Conservation (phyloP, 2,888 invertebrate genomes). For the Isoperla grammatica region DNA sequence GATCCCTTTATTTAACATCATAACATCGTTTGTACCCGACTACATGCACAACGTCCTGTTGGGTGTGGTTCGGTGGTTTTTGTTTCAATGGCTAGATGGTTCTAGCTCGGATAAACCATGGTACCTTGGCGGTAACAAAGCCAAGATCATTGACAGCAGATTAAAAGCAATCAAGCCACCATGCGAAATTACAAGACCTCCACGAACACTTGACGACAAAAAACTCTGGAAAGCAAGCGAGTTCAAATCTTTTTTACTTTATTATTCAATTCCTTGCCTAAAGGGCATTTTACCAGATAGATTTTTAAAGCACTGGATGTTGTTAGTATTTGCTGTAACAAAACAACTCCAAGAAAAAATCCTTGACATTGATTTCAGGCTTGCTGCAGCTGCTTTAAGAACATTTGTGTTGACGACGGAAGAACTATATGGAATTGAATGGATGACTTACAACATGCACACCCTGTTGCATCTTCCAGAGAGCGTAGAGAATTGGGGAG, state of each 20-base stretch:
- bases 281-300: slow-evolving; percentile 2
- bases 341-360: background rate
- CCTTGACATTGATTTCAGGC: background rate
- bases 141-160: background rate
- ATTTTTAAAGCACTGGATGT: slow-evolving; percentile 2
- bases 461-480: background rate
- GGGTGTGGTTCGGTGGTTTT: slow-evolving; percentile 4
- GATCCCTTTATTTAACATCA: background rate
- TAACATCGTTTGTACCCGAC: background rate
- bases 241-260: too few species aligned
- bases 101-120: background rate
- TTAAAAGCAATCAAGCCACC: slow-evolving; percentile 1
- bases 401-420: background rate
- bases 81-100: background rate
- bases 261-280: too few species aligned
- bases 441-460: too few species aligned
- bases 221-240: too few species aligned
- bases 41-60: slow-evolving; percentile 4
- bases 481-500: too few species aligned
- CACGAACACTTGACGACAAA: too few species aligned
- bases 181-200: background rate
- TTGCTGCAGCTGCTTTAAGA: background rate
- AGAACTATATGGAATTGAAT: too few species aligned
- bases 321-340: too few species aligned
- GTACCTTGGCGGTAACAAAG: background rate